Evolutionary conservation across 2,797 vertebrate species (phyloP), one percentile per base, ranked within the genome.

Genomic region (Centroberyx gerrardi): DNA sequence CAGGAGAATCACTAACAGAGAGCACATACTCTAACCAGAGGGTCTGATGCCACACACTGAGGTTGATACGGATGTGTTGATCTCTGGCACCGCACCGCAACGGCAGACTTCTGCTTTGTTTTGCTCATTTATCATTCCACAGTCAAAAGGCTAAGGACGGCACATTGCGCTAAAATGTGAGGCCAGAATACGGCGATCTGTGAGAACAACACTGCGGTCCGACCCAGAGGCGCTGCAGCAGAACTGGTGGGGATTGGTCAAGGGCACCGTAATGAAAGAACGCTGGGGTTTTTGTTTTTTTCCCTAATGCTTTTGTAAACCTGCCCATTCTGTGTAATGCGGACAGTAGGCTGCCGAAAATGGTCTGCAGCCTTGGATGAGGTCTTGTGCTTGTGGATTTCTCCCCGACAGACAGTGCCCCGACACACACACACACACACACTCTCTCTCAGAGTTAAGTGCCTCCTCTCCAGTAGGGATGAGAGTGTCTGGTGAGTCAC

Each of bases 71-170:
- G 68, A 17, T 10, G 6, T 56, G 66, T 69, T 38, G 15, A 58
- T 54, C 53, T 51, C 18, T 44, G 29, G 38, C 51, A 18, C 12
- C 18, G 38, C 33, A 5, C 61, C 38, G 18, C 5, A 0, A 49
- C 2, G 9, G 9, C 36, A 49, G 54, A 69, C 44, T 42, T 56
- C 65, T 31, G 28, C 63, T 80, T 68, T 62, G 72, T 55, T 61
- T 17, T 59, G 56, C 61, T 77, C 66, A 64, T 75, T 76, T 72
- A 56, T 78, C 2, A 33, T 33, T 15, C 53, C 3, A 10, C 68
- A 63, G 62, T 28, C 1, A 22, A 58, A 74, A 33, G 65, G 31
- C 0, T 1, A 33, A 54, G 55, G 4, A 10, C 4, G 38, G 40
- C 46, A 13, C 48, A n/a, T 29, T 31, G 54, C 29, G 7, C 54